These are phyloP conservation scores for Gadopsis marmoratus DNA, from an alignment of 2,797 vertebrate genomes.

Conservation along the genomic window DNA sequence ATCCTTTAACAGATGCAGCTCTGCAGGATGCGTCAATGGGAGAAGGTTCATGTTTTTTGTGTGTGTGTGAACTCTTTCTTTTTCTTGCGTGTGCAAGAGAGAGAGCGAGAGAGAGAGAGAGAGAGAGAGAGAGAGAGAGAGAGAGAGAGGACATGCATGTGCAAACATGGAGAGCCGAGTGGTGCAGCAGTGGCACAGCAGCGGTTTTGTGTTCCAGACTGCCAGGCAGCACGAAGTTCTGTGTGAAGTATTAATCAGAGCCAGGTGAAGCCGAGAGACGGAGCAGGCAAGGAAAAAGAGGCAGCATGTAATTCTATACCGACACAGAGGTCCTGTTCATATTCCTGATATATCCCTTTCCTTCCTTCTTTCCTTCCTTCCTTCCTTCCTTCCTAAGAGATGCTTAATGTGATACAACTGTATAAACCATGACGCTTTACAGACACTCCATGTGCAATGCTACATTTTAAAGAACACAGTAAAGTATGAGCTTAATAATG, in stretches of 20 bases:
- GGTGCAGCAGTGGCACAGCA: slow-evolving; percentile 44
- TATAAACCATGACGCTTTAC: background rate
- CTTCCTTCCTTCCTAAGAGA: slow-evolving; percentile 14
- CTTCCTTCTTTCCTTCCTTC: slow-evolving; percentile 24
- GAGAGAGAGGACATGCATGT: slow-evolving; percentile 24
- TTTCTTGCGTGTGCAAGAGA: too few relatives aligned
- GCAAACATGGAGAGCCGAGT: slow-evolving; percentile 40
- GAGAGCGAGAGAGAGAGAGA: too few relatives aligned
- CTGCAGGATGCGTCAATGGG: slow-evolving; percentile 24
- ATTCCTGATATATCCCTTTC: slow-evolving; percentile 26
- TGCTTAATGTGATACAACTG: slow-evolving; percentile 5
- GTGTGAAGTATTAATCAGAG: slow-evolving; percentile 74
- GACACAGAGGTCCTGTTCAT: slow-evolving; percentile 63
- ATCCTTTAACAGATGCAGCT: slow-evolving; percentile 10
- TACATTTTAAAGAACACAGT: background rate
- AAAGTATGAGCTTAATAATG: background rate
- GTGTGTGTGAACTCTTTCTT: background rate
- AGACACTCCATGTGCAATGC: background rate
- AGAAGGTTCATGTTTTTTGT: slow-evolving; percentile 35
- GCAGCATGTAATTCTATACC: slow-evolving; percentile 50
- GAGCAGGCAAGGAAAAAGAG: slow-evolving; percentile 36
- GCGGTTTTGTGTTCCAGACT: slow-evolving; percentile 66
- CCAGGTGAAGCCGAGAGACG: slow-evolving; percentile 71
- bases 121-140: background rate
- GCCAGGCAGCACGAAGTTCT: slow-evolving; percentile 60